Evolutionary conservation across 92 coral and sea anemone genomes (phyloP).

Genomic region (Scolanthus callimorphus): DNA sequence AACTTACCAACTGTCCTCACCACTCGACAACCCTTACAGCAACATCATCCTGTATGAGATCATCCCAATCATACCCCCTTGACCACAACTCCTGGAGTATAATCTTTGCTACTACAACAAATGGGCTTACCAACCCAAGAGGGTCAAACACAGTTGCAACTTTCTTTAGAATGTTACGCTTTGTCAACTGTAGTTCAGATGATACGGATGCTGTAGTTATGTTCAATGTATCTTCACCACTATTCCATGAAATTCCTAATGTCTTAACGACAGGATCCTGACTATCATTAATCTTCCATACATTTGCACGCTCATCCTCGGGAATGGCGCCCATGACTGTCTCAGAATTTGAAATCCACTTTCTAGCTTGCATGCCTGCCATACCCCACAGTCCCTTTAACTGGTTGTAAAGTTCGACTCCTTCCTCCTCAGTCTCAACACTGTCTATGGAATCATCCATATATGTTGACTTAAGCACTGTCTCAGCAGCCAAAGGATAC

Average conservation of each 20-base stretch:
- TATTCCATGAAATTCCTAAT: slow-evolving; percentile 21
- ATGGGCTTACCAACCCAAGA: slow-evolving; percentile 46
- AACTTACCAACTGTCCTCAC: slow-evolving; percentile 29
- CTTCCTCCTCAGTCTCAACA: too few relatives aligned
- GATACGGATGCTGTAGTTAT: slow-evolving; percentile 13
- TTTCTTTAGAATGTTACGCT: slow-evolving; percentile 45
- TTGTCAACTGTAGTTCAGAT: slow-evolving; percentile 11
- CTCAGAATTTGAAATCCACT: too few relatives aligned
- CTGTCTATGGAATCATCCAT: too few relatives aligned
- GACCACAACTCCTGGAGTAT: slow-evolving; percentile 53
- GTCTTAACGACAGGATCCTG: too few relatives aligned
- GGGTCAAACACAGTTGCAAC: slow-evolving; percentile 49
- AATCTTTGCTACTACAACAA: slow-evolving; percentile 36
- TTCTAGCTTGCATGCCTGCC: too few relatives aligned
- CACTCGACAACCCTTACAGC: slow-evolving; percentile 27
- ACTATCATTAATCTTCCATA: too few relatives aligned
- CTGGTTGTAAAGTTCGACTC: too few relatives aligned
- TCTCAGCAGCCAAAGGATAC: too few relatives aligned
- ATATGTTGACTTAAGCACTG: too few relatives aligned
- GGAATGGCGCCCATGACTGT: too few relatives aligned
- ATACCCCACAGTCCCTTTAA: too few relatives aligned
- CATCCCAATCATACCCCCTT: slow-evolving; percentile 57
- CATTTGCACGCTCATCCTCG: too few relatives aligned
- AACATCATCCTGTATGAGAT: slow-evolving; percentile 29
- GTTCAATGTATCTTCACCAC: slow-evolving; percentile 9